Percentiles rank a stretch among this genome's conserved stretches.
Conservation (phyloP, 2,797 vertebrate genomes). For the Halcyon badia region DNA sequence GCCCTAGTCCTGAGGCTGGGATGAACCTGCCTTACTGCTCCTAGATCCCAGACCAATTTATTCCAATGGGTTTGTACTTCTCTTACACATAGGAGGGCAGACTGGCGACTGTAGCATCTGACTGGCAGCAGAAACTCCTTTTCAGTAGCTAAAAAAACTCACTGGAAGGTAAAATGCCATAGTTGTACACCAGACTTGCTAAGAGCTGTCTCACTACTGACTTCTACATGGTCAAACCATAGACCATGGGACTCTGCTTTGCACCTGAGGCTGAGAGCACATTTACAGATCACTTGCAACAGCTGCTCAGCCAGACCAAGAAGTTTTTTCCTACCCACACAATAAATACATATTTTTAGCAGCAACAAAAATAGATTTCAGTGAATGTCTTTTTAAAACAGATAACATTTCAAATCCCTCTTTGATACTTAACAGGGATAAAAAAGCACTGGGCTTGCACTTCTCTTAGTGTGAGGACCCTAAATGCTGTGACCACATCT, state of each 20-base stretch:
- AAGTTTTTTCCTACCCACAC: constrained; percentile 1
- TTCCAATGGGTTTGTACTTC: background rate
- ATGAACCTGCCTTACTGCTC: background rate
- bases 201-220: background rate
- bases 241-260: background rate
- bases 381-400: constrained; percentile 45
- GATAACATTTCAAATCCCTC: constrained; percentile 54
- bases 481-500: constrained; percentile 37
- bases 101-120: background rate
- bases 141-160: background rate
- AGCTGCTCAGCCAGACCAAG: background rate
- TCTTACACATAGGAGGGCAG: background rate
- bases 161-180: background rate
- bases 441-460: constrained; percentile 57
- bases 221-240: background rate
- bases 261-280: background rate
- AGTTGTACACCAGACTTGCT: background rate
- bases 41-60: background rate
- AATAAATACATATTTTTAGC: constrained; percentile 37
- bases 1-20: background rate
- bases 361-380: constrained; percentile 44
- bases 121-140: background rate
- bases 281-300: background rate
- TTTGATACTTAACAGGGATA: constrained; percentile 54
- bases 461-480: background rate